Conservation (phyloP, 2,888 invertebrate genomes). For the Onchidella celtica region DNA sequence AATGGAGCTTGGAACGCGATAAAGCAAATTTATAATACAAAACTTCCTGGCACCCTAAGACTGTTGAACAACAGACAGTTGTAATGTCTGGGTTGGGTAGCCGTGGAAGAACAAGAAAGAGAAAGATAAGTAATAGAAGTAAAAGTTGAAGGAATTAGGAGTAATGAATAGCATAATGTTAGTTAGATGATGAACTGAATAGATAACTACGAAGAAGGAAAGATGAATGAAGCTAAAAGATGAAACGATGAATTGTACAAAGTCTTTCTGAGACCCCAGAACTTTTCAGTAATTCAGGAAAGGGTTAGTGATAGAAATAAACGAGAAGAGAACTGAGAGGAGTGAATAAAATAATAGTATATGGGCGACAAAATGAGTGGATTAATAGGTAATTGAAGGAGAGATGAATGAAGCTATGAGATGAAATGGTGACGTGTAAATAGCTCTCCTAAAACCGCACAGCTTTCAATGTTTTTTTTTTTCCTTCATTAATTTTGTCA, state of each 20-base stretch:
- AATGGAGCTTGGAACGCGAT: too few relatives aligned
- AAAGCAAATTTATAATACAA: too few relatives aligned
- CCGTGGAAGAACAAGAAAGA: not conserved
- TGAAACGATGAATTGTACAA: not conserved
- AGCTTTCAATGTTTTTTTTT: too few relatives aligned
- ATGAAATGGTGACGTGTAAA: too few relatives aligned
- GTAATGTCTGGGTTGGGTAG: too few relatives aligned
- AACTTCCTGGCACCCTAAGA: too few relatives aligned
- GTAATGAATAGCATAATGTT: too few relatives aligned
- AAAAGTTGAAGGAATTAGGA: not conserved
- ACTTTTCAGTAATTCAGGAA: not conserved
- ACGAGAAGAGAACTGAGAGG: not conserved
- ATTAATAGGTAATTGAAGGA: too few relatives aligned
- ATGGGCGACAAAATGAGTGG: too few relatives aligned
- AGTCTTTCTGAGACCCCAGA: not conserved
- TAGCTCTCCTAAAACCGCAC: too few relatives aligned
- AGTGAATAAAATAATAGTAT: not conserved
- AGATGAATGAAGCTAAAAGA: not conserved
- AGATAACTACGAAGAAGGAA: not conserved
- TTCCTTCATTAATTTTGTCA: too few relatives aligned
- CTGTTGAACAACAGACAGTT: not conserved
- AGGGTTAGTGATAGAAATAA: not conserved
- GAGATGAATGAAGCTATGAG: not conserved
- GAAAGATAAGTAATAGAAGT: not conserved
- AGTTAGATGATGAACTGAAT: too few relatives aligned